Conservation (phyloP, 2,888 invertebrate genomes). For the Oligia strigilis region DNA sequence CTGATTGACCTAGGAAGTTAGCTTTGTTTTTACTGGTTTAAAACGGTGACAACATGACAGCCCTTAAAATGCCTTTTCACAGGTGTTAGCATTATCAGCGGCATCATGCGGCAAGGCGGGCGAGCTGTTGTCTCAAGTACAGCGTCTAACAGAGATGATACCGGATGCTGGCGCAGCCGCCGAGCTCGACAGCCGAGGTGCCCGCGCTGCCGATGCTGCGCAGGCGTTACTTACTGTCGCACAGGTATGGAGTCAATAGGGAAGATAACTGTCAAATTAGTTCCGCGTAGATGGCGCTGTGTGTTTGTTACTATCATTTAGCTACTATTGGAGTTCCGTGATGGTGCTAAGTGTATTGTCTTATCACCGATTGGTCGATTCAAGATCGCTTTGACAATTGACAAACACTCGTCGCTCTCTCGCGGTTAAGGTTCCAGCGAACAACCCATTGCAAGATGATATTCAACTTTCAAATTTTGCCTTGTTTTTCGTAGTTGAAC, state of each 20-base stretch:
- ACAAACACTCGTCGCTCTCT: too few species aligned
- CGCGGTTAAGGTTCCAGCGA: too few species aligned
- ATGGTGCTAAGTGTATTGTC: too few species aligned
- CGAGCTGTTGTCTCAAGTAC: constrained; percentile 71
- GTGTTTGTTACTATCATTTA: too few species aligned
- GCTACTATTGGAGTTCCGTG: too few species aligned
- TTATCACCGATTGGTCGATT: too few species aligned
- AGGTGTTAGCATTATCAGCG: constrained; percentile 63
- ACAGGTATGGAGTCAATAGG: constrained; percentile 50
- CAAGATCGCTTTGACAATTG: too few species aligned
- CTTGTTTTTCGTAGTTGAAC: too few species aligned
- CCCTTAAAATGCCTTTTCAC: background rate
- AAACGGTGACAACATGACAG: background rate
- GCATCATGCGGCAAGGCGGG: constrained; percentile 72
- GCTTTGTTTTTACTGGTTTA: background rate
- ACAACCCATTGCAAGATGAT: too few species aligned
- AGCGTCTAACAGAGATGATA: constrained; percentile 66
- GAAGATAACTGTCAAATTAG: too few species aligned
- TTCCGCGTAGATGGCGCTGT: too few species aligned
- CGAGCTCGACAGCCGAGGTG: constrained; percentile 68
- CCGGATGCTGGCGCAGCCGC: constrained; percentile 58
- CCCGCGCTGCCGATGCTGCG: constrained; percentile 68
- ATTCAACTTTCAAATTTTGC: too few species aligned
- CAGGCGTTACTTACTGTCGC: constrained; percentile 69
- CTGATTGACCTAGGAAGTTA: background rate